Conservation (phyloP, 2,113 vertebrate species). For the Microtus oregoni region DNA sequence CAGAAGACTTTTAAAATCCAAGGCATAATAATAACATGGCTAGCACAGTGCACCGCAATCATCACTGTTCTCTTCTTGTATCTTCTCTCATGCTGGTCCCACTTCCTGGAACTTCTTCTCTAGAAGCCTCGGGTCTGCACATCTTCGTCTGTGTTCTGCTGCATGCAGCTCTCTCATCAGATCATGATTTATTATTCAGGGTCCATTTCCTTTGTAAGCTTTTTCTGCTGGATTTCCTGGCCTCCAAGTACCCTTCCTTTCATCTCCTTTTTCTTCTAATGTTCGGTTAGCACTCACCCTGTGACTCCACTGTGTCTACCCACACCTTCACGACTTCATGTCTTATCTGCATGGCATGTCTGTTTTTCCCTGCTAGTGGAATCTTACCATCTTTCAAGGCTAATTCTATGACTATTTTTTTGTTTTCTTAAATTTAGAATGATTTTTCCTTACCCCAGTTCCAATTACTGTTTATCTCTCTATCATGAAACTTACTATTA, state of each 20-base stretch:
- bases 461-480: not conserved
- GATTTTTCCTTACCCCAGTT: not conserved
- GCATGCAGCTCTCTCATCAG: not conserved
- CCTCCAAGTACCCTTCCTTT: not conserved
- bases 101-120: not conserved
- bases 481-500: not conserved
- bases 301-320: not conserved
- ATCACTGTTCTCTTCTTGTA: not conserved
- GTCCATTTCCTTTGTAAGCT: not conserved
- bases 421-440: slow-evolving; percentile 38
- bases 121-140: not conserved
- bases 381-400: not conserved
- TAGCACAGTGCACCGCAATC: not conserved
- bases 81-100: not conserved
- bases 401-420: not conserved
- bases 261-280: not conserved
- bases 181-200: not conserved
- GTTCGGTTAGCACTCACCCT: not conserved
- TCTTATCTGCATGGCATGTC: not conserved
- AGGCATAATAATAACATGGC: not conserved
- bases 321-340: not conserved
- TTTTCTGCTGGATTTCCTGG: slow-evolving; percentile 9
- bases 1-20: not conserved
- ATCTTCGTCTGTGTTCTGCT: not conserved
- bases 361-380: not conserved